Percentiles rank a stretch among this genome's conserved stretches.
These are phyloP conservation scores for Adelosebastes latens DNA, from an alignment of 2,797 vertebrate species.

Conservation along the genomic window DNA sequence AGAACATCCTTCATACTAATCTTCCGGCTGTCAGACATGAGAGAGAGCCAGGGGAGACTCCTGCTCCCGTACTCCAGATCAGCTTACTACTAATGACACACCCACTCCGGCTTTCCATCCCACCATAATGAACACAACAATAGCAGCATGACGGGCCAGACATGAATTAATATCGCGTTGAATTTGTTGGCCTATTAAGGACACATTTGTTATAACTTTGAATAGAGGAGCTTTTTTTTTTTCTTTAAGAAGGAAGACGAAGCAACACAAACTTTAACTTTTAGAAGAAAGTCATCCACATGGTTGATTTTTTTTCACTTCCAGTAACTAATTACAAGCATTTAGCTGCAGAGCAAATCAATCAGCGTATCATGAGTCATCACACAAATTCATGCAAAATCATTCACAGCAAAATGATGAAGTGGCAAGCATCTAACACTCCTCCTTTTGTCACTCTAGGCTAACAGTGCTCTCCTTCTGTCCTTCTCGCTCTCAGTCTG, in stretches of 20 bases:
- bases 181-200: not conserved
- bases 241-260: not conserved
- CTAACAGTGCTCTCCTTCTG: constrained; percentile 58
- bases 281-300: constrained; percentile 51
- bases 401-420: constrained; percentile 75
- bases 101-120: constrained; percentile 51
- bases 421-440: constrained; percentile 61
- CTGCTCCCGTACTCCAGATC: constrained; percentile 51
- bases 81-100: constrained; percentile 68
- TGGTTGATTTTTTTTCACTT: constrained; percentile 22
- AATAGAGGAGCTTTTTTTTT: not conserved
- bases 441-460: constrained; percentile 69
- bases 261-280: constrained; percentile 16
- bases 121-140: constrained; percentile 43
- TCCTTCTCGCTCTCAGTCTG: constrained; percentile 41
- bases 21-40: constrained; percentile 63
- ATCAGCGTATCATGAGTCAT: constrained; percentile 67
- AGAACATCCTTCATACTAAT: constrained; percentile 78
- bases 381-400: constrained; percentile 80
- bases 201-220: not conserved
- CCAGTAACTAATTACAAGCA: constrained; percentile 65
- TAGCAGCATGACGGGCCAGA: constrained; percentile 5
- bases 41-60: constrained; percentile 48
- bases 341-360: constrained; percentile 76
- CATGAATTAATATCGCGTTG: not conserved